Percentiles rank a stretch among this genome's conserved stretches.
Conservation (phyloP, 2,797 vertebrate species). For the Sebastes vulpes region DNA sequence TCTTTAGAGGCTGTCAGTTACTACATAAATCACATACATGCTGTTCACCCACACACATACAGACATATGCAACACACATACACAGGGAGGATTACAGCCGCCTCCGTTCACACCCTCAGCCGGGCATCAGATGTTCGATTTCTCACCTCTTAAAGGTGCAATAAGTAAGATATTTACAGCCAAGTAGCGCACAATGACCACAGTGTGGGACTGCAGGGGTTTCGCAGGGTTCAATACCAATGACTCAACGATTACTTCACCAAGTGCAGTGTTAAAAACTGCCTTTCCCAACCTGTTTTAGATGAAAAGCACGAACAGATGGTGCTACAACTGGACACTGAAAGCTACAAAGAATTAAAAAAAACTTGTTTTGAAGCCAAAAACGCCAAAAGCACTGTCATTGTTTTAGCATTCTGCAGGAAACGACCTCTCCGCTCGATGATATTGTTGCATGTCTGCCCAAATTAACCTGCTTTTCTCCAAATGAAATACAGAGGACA, state of each 20-base stretch:
- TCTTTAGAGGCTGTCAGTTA: slow-evolving; percentile 27
- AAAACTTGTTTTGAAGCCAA: not conserved
- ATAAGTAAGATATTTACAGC: slow-evolving; percentile 55
- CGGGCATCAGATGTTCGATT: slow-evolving; percentile 64
- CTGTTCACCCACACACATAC: slow-evolving; percentile 25
- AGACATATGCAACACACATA: slow-evolving; percentile 49
- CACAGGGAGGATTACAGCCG: slow-evolving; percentile 32
- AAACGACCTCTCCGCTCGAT: not conserved
- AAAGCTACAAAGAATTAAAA: slow-evolving; percentile 6
- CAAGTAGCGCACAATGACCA: slow-evolving; percentile 38
- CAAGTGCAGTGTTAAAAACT: not conserved
- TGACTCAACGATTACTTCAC: slow-evolving; percentile 41
- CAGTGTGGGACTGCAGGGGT: slow-evolving; percentile 39
- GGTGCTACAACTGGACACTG: slow-evolving; percentile 13
- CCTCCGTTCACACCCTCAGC: slow-evolving; percentile 64
- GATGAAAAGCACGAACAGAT: slow-evolving; percentile 23
- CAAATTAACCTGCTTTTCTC: slow-evolving; percentile 15
- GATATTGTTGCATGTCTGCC: not conserved
- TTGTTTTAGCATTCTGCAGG: not conserved
- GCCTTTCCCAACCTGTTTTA: not conserved
- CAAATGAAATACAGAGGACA: not conserved
- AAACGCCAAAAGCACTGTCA: slow-evolving; percentile 1
- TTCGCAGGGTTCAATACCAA: slow-evolving; percentile 32
- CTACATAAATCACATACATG: slow-evolving; percentile 15
- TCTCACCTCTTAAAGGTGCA: slow-evolving; percentile 66